A percentile compares a stretch with the other conserved stretches of the same genome.
phyloP scores from a whole-genome alignment of 2,797 vertebrate genomes.

The Chlorospingus semifuscus region DNA sequence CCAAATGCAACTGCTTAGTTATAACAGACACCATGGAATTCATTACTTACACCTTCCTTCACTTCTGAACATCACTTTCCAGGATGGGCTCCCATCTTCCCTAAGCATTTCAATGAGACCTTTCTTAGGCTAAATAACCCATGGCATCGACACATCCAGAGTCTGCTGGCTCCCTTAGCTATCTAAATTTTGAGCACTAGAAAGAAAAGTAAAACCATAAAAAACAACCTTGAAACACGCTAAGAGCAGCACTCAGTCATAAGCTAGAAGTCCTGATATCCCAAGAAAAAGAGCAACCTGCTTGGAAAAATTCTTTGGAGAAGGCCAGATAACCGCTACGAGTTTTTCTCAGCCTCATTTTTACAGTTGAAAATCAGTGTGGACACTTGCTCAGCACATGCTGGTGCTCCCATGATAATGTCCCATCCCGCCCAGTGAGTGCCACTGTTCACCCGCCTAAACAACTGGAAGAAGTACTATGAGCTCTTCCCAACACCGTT shows the following conservation, averaged over 20 bases:
- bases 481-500: accelerated
- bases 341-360: not conserved
- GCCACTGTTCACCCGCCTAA: not conserved
- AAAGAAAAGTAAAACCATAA: not conserved
- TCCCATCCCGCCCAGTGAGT: not conserved
- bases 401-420: not conserved
- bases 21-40: not conserved
- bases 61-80: not conserved
- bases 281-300: not conserved
- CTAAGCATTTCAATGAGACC: not conserved
- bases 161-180: not conserved
- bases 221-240: not conserved
- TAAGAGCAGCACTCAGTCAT: not conserved
- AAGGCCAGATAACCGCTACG: not conserved
- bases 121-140: not conserved
- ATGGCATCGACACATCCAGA: not conserved
- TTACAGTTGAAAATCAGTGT: not conserved
- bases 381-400: not conserved
- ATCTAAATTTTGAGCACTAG: not conserved
- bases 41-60: not conserved
- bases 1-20: not conserved
- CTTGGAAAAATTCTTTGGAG: not conserved
- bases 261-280: not conserved
- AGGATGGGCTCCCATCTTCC: not conserved
- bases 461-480: not conserved